These are phyloP conservation scores for Troides helena DNA, from an alignment of 2,888 invertebrate genomes.

Conservation along the genomic window DNA sequence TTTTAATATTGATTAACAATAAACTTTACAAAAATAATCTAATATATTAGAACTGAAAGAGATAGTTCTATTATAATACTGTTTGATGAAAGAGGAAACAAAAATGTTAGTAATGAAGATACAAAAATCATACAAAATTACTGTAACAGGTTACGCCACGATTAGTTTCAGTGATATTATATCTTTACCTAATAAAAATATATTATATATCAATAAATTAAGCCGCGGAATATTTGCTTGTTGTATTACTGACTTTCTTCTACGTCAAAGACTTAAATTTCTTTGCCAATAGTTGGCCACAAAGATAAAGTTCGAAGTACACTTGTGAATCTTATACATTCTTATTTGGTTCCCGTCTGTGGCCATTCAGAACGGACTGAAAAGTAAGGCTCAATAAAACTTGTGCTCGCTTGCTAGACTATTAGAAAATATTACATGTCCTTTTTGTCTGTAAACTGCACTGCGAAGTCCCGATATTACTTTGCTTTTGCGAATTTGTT, in stretches of 20 bases:
- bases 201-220: too few species aligned
- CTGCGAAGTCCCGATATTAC: not conserved
- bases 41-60: not conserved
- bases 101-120: too few species aligned
- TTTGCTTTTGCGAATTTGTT: conserved; percentile 5
- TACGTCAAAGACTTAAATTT: not conserved
- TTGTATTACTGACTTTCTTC: not conserved
- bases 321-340: not conserved
- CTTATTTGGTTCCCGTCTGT: not conserved
- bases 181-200: too few species aligned
- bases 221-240: too few species aligned
- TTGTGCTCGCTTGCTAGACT: not conserved
- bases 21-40: not conserved
- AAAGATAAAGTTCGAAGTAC: not conserved
- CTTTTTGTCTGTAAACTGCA: not conserved
- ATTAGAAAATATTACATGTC: not conserved
- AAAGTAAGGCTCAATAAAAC: not conserved
- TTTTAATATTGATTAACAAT: not conserved
- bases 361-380: not conserved
- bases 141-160: too few species aligned
- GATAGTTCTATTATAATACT: not conserved
- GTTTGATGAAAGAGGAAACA: too few species aligned
- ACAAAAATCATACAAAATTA: too few species aligned
- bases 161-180: too few species aligned
- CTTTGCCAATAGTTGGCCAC: not conserved